phyloP scores from a whole-genome alignment of 2,888 invertebrate genomes.

The Lasioglossum figueresi region DNA sequence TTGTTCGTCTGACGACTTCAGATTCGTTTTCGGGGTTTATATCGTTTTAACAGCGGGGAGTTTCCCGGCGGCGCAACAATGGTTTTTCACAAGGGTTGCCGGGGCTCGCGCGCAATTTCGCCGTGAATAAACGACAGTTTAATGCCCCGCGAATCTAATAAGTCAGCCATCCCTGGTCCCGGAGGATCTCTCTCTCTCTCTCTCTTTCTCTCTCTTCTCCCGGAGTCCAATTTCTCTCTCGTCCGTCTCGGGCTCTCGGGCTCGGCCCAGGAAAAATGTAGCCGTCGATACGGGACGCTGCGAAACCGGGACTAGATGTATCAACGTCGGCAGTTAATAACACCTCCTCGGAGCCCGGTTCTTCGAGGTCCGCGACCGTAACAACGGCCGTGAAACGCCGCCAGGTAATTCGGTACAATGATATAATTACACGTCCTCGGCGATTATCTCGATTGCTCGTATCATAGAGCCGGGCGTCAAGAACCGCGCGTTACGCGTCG shows the following conservation, averaged over 20 bases:
- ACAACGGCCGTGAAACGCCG: slow-evolving; percentile 64
- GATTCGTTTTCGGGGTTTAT: not conserved
- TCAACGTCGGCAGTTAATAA: slow-evolving; percentile 81
- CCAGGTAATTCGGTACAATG: slow-evolving; percentile 81
- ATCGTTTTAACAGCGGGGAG: not conserved
- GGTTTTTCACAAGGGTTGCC: not conserved
- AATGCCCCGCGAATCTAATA: slow-evolving; percentile 11
- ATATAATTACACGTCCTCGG: slow-evolving; percentile 81
- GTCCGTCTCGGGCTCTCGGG: not conserved
- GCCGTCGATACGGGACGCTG: slow-evolving; percentile 25
- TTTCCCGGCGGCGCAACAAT: not conserved
- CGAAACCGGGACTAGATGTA: slow-evolving; percentile 74
- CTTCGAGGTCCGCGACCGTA: slow-evolving; percentile 42
- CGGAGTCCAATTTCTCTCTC: slow-evolving; percentile 1
- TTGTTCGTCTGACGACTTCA: not conserved
- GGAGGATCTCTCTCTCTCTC: not conserved
- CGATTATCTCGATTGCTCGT: slow-evolving; percentile 80
- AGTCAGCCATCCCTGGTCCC: not conserved
- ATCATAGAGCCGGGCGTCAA: slow-evolving; percentile 17
- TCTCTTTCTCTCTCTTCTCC: not conserved
- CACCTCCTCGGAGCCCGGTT: slow-evolving; percentile 67
- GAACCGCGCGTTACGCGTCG: slow-evolving; percentile 11
- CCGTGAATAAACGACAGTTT: not conserved
- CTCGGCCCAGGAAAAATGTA: slow-evolving; percentile 21
- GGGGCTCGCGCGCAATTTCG: not conserved